These are phyloP conservation scores for Vanessa tameamea DNA, from an alignment of 1,140 invertebrate species.

Conservation along the genomic window DNA sequence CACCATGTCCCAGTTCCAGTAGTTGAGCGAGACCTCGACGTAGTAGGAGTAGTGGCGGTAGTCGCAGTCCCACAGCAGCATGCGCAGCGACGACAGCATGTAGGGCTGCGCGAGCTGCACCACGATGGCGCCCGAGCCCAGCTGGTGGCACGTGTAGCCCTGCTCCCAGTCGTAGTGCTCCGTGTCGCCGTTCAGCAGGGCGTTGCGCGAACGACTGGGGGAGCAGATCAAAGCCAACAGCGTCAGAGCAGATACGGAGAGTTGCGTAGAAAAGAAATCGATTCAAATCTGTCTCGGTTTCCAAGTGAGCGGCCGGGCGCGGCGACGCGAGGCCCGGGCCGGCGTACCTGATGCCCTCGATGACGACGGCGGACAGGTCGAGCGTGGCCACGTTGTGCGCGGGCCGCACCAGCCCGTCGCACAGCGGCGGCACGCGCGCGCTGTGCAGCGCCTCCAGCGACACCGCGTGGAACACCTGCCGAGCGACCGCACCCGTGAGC, in stretches of 20 bases:
- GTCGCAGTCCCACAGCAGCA: constrained; percentile 99
- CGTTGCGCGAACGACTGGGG: constrained; percentile 92
- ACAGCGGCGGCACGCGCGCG: constrained; percentile 86
- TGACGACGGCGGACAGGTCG: constrained; percentile 92
- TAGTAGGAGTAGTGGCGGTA: constrained; percentile 97
- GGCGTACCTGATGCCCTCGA: constrained; percentile 96
- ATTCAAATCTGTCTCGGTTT: no score
- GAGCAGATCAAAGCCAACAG: no score
- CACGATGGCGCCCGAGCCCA: constrained; percentile 96
- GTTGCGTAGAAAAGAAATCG: no score
- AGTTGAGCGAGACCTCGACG: constrained; percentile 97
- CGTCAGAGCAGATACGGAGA: neutral
- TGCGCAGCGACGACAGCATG: constrained; percentile 93
- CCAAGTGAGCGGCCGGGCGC: no score
- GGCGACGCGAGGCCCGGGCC: no score
- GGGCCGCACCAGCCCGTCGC: constrained; percentile 91
- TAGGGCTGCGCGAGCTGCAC: constrained; percentile 98
- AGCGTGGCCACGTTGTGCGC: constrained; percentile 95
- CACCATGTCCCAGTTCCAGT: constrained; percentile 93
- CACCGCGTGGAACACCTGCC: constrained; percentile 94
- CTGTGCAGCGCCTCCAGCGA: constrained; percentile 94
- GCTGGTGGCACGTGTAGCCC: constrained; percentile 99
- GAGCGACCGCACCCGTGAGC: no score
- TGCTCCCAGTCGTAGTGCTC: constrained; percentile 99
- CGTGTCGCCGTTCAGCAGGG: constrained; percentile 97